Percentiles rank a stretch among this genome's conserved stretches.
phyloP scores from a whole-genome alignment of 2,797 vertebrate genomes.

The Brachymystax lenok region DNA sequence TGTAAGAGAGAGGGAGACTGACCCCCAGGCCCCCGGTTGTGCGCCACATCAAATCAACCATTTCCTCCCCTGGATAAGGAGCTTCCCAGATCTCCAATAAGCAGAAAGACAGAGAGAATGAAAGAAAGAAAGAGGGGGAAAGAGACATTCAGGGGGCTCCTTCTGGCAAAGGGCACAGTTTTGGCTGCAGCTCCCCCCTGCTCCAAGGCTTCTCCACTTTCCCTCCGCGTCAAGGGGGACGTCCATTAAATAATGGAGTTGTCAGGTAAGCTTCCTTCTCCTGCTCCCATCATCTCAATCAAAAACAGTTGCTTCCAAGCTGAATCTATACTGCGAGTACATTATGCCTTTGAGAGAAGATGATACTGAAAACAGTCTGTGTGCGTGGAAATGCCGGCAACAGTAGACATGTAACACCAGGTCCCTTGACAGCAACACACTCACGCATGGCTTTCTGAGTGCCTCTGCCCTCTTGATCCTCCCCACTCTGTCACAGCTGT shows the following conservation, averaged over 20 bases:
- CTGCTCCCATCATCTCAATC: slow-evolving; percentile 6
- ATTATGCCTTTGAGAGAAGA: not conserved
- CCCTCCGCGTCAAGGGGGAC: slow-evolving; percentile 21
- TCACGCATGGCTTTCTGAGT: no score
- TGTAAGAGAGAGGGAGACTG: not conserved
- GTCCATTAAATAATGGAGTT: slow-evolving; percentile 10
- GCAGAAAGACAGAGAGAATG: slow-evolving; percentile 51
- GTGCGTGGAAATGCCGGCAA: not conserved
- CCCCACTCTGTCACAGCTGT: not conserved
- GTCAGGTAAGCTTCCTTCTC: slow-evolving; percentile 1
- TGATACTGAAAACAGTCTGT: not conserved
- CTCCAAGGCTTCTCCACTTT: slow-evolving; percentile 37
- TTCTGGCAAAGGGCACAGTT: slow-evolving; percentile 55
- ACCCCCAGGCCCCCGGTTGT: slow-evolving; percentile 46
- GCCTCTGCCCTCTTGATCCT: not conserved
- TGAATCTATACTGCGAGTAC: not conserved
- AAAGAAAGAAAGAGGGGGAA: slow-evolving; percentile 44
- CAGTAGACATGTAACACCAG: not conserved
- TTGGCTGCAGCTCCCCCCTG: slow-evolving; percentile 40
- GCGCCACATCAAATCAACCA: slow-evolving; percentile 71
- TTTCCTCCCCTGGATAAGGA: slow-evolving; percentile 75
- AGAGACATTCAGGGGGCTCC: slow-evolving; percentile 49
- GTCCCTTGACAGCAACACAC: not conserved
- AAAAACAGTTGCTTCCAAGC: not conserved
- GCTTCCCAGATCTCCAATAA: slow-evolving; percentile 69